These are phyloP conservation scores for Emydocephalus ijimae DNA, from an alignment of 2,113 vertebrate species.

Conservation along the genomic window DNA sequence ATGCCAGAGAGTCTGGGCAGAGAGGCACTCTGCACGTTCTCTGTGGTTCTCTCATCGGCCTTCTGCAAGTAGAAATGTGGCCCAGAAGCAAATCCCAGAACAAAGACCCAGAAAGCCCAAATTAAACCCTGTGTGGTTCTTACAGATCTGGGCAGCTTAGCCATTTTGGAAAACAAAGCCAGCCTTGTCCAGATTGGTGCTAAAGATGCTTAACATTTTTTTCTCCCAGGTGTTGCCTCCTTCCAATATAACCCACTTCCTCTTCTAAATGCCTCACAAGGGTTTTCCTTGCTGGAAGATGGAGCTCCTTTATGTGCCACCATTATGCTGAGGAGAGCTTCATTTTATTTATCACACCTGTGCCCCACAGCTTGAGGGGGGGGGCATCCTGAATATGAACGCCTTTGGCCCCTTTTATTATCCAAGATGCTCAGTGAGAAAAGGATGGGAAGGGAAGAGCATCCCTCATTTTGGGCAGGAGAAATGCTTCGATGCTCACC, in stretches of 20 bases:
- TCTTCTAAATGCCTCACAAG: background rate
- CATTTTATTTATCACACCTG: background rate
- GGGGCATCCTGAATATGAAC: slow-evolving; percentile 30
- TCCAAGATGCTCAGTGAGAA: background rate
- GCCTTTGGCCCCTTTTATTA: background rate
- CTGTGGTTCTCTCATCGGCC: background rate
- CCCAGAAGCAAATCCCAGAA: background rate
- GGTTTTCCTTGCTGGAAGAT: background rate
- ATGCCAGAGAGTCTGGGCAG: too few relatives aligned
- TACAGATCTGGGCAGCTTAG: background rate
- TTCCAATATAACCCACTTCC: background rate
- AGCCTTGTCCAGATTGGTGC: background rate
- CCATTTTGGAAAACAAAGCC: background rate
- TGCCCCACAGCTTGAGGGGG: background rate
- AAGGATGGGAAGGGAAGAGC: background rate
- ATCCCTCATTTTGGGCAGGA: slow-evolving; percentile 4
- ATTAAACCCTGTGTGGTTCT: background rate
- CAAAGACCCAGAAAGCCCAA: background rate
- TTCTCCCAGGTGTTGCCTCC: background rate
- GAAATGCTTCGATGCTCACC: background rate
- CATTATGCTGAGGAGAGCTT: background rate
- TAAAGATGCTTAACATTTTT: background rate
- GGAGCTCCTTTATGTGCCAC: background rate
- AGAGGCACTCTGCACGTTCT: background rate
- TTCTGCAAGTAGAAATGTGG: background rate